phyloP scores from a whole-genome alignment of 2,888 invertebrate genomes.

The Agrotis puta region DNA sequence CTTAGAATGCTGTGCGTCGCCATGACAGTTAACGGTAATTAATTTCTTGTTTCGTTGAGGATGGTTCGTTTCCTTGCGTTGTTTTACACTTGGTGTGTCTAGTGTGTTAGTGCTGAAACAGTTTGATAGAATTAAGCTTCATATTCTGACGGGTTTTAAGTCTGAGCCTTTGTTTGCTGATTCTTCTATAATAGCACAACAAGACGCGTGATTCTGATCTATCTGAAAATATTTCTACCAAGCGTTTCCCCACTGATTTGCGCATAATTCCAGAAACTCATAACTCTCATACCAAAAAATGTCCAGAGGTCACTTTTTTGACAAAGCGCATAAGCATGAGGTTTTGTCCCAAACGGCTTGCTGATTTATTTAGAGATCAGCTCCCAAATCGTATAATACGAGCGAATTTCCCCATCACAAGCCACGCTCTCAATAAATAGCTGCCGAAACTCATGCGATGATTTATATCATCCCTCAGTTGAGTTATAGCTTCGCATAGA shows the following conservation, averaged over 20 bases:
- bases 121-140: background rate
- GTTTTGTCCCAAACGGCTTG: background rate
- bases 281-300: background rate
- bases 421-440: constrained; percentile 45
- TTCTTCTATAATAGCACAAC: background rate
- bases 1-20: constrained; percentile 36
- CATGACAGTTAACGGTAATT: constrained; percentile 56
- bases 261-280: background rate
- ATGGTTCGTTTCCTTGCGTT: constrained; percentile 35
- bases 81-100: constrained; percentile 24
- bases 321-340: too few species aligned
- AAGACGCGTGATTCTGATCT: background rate
- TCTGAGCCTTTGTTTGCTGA: background rate
- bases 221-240: background rate
- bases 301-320: background rate
- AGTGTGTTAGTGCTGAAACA: constrained; percentile 3
- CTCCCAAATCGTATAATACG: background rate
- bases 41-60: constrained; percentile 43
- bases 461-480: constrained; percentile 50
- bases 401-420: constrained; percentile 20
- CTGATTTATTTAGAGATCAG: background rate
- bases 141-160: background rate
- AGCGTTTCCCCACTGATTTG: background rate
- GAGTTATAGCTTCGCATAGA: constrained; percentile 53
- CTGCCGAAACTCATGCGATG: constrained; percentile 51